phyloP scores from a whole-genome alignment of 2,113 vertebrate species.

The Hepsetus odoe region DNA sequence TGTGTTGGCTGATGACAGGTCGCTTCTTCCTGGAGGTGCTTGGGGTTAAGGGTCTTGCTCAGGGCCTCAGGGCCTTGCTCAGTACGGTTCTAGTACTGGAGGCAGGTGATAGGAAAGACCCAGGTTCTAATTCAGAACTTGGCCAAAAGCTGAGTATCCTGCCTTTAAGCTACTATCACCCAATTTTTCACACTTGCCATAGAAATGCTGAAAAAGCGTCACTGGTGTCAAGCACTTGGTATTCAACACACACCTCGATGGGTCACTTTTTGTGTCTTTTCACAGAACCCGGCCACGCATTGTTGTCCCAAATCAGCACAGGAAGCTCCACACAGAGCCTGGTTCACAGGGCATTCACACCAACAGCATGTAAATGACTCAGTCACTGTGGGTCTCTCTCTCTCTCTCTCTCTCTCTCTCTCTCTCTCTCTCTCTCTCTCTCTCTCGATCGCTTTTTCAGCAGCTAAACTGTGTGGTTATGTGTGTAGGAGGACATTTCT shows the following conservation, averaged over 20 bases:
- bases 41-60: too few relatives aligned
- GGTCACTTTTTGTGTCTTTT: neutral
- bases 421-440: constrained; percentile 19
- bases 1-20: too few relatives aligned
- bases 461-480: constrained; percentile 1
- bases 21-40: too few relatives aligned
- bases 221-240: too few relatives aligned
- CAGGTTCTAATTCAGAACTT: too few relatives aligned
- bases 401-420: constrained; percentile 16
- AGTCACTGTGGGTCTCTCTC: constrained; percentile 5
- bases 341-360: neutral
- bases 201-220: neutral
- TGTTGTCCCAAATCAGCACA: neutral
- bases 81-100: too few relatives aligned
- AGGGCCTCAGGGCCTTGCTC: too few relatives aligned
- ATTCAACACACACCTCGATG: neutral
- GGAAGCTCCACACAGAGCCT: neutral
- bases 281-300: neutral
- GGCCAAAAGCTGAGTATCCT: too few relatives aligned
- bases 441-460: neutral
- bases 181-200: too few relatives aligned
- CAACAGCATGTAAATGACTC: constrained; percentile 20
- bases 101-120: too few relatives aligned
- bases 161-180: too few relatives aligned
- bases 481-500: constrained; percentile 28